Evolutionary conservation across 2,888 invertebrate species (phyloP), one percentile per base, ranked within the genome.

Genomic region (Sarcophaga subvicina): DNA sequence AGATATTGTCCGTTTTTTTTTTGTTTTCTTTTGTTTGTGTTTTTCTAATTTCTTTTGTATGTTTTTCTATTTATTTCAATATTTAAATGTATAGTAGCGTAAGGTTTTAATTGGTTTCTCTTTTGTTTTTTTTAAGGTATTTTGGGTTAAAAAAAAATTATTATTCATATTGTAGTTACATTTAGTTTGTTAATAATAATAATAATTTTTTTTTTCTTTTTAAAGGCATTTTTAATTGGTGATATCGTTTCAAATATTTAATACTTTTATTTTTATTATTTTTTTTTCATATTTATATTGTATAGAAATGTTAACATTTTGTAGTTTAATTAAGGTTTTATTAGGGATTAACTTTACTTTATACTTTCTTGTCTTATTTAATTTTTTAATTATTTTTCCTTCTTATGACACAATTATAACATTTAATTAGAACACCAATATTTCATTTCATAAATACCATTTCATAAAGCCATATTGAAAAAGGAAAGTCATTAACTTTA

Each of bases 171-270:
- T 84, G 49, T 60, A 17, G 14, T 73, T 75, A 59, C 60, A 71
- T 27, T 45, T 80, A 25, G 49, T 72, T 75, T 75, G 20, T 73
- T 70, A 64, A 49, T 63, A 49, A 14, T 73, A 49, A 37, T 69
- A 49, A 37, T 69, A n/a, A 45, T 83, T 86, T 86, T 25, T 86
- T 25, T 77, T 37, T 37, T 83, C 71, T 62, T 77, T n/a, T 88
- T 84, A 27, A 89, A 89, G 89, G 89, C 89, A 88, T 85, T 80
- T 86, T 87, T 86, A 83, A 85, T 89, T 89, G 88, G 88, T 88
- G 88, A 88, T 89, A 88, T 89, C 85, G 82, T 87, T 88, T 87
- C 87, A 84, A 84, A 84, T 84, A 75, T 20, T 63, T 73, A 49
- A 14, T 22, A 77, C 27, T 77, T 78, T 72, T 81, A 22, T 78